Evolutionary conservation across 2,113 vertebrate genomes (phyloP), one percentile per base, ranked within the genome.

Genomic region (Alethe castanea): DNA sequence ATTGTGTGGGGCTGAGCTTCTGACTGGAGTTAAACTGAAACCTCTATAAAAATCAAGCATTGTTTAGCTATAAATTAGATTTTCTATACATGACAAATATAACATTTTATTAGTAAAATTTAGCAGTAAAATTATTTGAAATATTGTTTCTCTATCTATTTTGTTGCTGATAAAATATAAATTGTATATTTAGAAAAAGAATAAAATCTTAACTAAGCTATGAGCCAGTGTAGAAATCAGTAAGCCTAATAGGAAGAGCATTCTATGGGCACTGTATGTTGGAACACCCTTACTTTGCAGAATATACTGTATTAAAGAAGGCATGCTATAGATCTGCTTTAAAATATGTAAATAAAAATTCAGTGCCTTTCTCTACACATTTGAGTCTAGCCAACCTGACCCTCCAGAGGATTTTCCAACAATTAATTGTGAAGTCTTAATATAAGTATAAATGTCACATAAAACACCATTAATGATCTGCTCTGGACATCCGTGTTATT

Each of bases 361-460:
- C 28, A 45, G 12, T 69, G 35, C 4, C 7, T 36, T 40, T 18
- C n/a, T n/a, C 7, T 72, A 6, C 15, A 19, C 9, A 35, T 53
- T 47, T 44, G 14, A 13, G 6, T 42, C 9, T 50, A 65, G 14
- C 6, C 19, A 93, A 4, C 19, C 9, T 86, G 40, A 22, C 11
- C 15, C 38, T 71, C 13, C 26, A 53, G 24, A 76, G 26, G 53
- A 48, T 40, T 6, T 33, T 66, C 5, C 20, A 18, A 17, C 4
- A 33, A 8, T 19, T 47, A 71, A 26, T 15, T 53, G 7, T 76
- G 72, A 62, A 83, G 9, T 9, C 9, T 50, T 36, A 74, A n/a
- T 11, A 14, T 6, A 28, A 10, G 14, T 36, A 26, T 40, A 79
- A 89, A 57, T 24, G 5, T 35, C 11, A 48, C 0, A 0, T 19